A percentile compares a stretch with the other conserved stretches of the same genome.
phyloP scores from a whole-genome alignment of 2,888 invertebrate genomes.

The Eurytoma californica region DNA sequence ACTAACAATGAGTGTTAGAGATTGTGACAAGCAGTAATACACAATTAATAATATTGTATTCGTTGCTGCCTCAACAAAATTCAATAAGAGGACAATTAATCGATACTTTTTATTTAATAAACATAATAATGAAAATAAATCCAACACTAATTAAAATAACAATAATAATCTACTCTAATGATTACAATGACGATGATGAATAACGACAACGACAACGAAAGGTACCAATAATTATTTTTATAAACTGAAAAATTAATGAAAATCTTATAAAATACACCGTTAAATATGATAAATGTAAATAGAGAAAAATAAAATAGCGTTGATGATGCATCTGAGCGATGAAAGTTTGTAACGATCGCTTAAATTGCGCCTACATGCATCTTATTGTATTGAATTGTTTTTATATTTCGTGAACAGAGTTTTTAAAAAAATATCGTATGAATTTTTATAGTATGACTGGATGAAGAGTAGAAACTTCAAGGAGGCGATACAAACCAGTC shows the following conservation, averaged over 20 bases:
- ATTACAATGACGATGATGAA: conserved; percentile 20
- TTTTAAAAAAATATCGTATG: conserved; percentile 39
- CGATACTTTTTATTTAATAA: background rate
- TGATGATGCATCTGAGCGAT: conserved; percentile 25
- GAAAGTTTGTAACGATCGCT: background rate
- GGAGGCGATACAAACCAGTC: conserved; percentile 91
- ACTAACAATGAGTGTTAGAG: conserved; percentile 43
- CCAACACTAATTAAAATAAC: conserved; percentile 26
- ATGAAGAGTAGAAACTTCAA: conserved; percentile 97
- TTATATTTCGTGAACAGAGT: conserved; percentile 22
- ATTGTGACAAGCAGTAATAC: no score
- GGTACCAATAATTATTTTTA: conserved; percentile 19
- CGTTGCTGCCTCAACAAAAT: background rate
- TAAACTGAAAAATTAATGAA: background rate
- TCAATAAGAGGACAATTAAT: background rate
- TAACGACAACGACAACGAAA: conserved; percentile 50
- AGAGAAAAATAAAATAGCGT: background rate
- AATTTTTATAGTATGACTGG: conserved; percentile 89
- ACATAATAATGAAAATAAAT: background rate
- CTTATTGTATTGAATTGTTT: background rate
- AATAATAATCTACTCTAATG: conserved; percentile 2
- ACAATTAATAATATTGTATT: no score
- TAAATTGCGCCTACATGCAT: conserved; percentile 6
- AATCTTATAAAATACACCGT: no score
- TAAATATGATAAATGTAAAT: no score